phyloP scores from a whole-genome alignment of 1,140 invertebrate genomes.

The Drosophila funebris region DNA sequence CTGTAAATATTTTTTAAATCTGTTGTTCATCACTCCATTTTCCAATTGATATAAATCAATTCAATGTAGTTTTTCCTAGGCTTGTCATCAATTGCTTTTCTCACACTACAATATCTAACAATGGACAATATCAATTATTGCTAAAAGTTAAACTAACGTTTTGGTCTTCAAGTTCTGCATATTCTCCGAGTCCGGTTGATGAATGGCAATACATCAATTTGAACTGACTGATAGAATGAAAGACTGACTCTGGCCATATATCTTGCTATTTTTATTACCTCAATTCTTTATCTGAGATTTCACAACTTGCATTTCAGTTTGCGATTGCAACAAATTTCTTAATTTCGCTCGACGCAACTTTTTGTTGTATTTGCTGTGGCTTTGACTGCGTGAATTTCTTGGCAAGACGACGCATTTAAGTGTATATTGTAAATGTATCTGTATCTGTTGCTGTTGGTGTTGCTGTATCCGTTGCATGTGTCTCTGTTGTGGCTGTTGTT shows the following conservation, averaged over 20 bases:
- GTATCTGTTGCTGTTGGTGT: slow-evolving; percentile 54
- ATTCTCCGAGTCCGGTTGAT: slow-evolving; percentile 37
- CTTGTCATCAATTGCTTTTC: not conserved
- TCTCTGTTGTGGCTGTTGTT: slow-evolving; percentile 50
- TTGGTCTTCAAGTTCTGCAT: slow-evolving; percentile 8
- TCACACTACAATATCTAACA: not conserved
- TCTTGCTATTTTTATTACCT: slow-evolving; percentile 71
- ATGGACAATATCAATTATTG: not conserved
- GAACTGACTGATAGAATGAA: slow-evolving; percentile 19
- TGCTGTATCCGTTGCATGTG: slow-evolving; percentile 45
- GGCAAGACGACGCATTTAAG: slow-evolving; percentile 70
- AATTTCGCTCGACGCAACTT: slow-evolving; percentile 45
- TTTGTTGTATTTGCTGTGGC: not conserved
- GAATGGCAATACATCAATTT: slow-evolving; percentile 52
- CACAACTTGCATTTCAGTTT: slow-evolving; percentile 67
- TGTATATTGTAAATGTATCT: slow-evolving; percentile 38
- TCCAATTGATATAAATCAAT: not conserved
- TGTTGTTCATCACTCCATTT: not conserved
- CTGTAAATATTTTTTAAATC: not conserved
- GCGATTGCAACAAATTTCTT: slow-evolving; percentile 58
- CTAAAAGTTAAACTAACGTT: not conserved
- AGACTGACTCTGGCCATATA: slow-evolving; percentile 34
- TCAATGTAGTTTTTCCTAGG: not conserved
- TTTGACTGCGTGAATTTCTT: slow-evolving; percentile 60
- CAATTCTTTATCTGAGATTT: slow-evolving; percentile 76